Base-by-base conservation (phyloP, 1,140 invertebrate species). In the Hylaeus anthracinus region DNA sequence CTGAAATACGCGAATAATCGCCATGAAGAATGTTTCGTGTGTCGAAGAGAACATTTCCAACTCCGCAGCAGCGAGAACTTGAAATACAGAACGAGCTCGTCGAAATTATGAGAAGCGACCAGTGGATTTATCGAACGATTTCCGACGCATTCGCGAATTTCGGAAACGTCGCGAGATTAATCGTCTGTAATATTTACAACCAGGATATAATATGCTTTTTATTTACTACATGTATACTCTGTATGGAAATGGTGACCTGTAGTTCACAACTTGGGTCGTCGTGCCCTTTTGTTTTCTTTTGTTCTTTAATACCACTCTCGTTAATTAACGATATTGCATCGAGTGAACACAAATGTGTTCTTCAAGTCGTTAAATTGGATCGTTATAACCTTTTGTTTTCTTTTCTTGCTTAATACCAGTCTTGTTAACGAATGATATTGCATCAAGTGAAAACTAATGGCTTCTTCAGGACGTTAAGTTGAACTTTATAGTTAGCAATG, bases 1-100 rank as follows among this genome's bases (percentile, higher is more conserved):
- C 41, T 73, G 56, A 78, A 26, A 73, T 43, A 66, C 14, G 15
- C n/a, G 15, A 71, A 64, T 63, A 51, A 73, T 78, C 12, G 26
- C 56, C 9, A 53, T 58, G 12, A 5, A 6, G 5, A 45, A 45
- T 26, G 26, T 26, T 26, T 26, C 0, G 26, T 0, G 26, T 0
- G 26, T 26, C 26, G 9, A 48, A 70, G 14, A 37, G 55, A 14
- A 41, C 43, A 12, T 58, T 14, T 0, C 8, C 4, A 37, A 45
- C 43, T 3, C 5, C 15, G 72, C 63, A 26, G 58, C 43, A 41
- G 45, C 12, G 41, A 14, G 37, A 73, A 73, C 63, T 51, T 73
- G 4, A 64, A 3, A 73, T 64, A 64, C 58, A 26, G 45, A 3
- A 8, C 9, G 41, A 61, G 15, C 37, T 9, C 41, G 12, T 73